A percentile compares a stretch with the other conserved stretches of the same genome.
These are phyloP conservation scores for Epizoanthus fatuus DNA, from an alignment of 92 coral and sea anemone genomes.

Conservation along the genomic window DNA sequence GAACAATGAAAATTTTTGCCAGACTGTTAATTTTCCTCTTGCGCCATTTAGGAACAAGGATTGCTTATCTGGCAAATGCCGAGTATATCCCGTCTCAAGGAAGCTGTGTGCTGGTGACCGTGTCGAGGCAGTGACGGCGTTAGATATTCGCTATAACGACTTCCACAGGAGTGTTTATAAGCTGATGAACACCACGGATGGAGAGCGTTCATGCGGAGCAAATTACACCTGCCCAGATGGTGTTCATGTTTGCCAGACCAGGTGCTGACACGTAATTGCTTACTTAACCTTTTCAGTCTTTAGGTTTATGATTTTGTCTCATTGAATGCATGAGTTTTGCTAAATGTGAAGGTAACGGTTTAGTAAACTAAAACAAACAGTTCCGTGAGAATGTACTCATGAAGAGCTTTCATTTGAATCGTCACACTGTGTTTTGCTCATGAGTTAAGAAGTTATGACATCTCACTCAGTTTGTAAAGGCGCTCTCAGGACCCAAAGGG, in stretches of 20 bases:
- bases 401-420: too few relatives aligned
- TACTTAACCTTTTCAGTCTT: background rate
- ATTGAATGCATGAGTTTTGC: too few relatives aligned
- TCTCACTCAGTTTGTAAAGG: too few relatives aligned
- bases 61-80: conserved; percentile 95
- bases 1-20: background rate
- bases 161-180: conserved; percentile 92
- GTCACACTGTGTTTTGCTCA: too few relatives aligned
- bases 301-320: background rate
- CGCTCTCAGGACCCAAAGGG: too few relatives aligned
- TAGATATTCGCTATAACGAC: conserved; percentile 92
- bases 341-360: too few relatives aligned
- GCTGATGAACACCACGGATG: conserved; percentile 79
- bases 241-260: conserved; percentile 90
- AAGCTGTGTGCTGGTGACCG: conserved; percentile 93
- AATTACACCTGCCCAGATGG: conserved; percentile 96
- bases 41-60: conserved; percentile 68
- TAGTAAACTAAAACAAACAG: too few relatives aligned
- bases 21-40: background rate
- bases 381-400: too few relatives aligned
- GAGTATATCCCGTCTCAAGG: conserved; percentile 68
- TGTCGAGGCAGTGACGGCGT: conserved; percentile 97
- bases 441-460: too few relatives aligned
- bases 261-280: conserved; percentile 40
- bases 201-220: conserved; percentile 87